Evolutionary conservation across 2,888 invertebrate genomes (phyloP), one percentile per base, ranked within the genome.

Genomic region (Limnephilus marmoratus): DNA sequence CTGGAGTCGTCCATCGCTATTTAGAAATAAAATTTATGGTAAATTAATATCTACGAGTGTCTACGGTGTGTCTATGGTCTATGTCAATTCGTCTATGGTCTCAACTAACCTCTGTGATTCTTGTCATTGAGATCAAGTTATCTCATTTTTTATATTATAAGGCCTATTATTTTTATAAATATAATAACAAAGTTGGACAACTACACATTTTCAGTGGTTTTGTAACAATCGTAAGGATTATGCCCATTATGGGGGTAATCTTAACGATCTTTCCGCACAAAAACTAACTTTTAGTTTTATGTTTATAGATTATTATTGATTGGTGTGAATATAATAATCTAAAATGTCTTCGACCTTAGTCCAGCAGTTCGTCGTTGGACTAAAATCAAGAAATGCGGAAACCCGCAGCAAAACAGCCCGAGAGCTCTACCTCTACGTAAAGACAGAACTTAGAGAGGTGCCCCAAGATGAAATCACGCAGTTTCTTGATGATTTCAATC

Each of bases 401-500:
- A 96, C 97, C 15, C 97, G 99, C 93, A 97, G 97, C 94, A 98
- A 98, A 95, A 98, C 99, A 12, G 98, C 99, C 5, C 97, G 98
- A 94, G 99, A 99, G 94, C 96, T 99, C 41, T 98, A 98, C 94
- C 97, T 98, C 93, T 99, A 98, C 96, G 98, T 98, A 15, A 98
- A 98, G 95, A 98, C 98, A 12, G 99, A 99, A 94, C 95, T 99
- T 89, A 97, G 98, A 11, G 99, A 99, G 95, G 98, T 98, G 94
- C 98, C 98, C 1, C 97, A 98, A 92, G 99, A 99, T 95, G 99
- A 99, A 94, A 97, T 99, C 94, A 98, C 98, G 41, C 97, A 97
- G 93, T 99, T 99, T 95, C 97, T 99, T 95, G 99, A 99, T 95
- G 98, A 98, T 94, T 99, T 99, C 95, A 99, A 99, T 95, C 98